These are phyloP conservation scores for Micrastur ruficollis DNA, from an alignment of 2,797 vertebrate species.

Conservation along the genomic window DNA sequence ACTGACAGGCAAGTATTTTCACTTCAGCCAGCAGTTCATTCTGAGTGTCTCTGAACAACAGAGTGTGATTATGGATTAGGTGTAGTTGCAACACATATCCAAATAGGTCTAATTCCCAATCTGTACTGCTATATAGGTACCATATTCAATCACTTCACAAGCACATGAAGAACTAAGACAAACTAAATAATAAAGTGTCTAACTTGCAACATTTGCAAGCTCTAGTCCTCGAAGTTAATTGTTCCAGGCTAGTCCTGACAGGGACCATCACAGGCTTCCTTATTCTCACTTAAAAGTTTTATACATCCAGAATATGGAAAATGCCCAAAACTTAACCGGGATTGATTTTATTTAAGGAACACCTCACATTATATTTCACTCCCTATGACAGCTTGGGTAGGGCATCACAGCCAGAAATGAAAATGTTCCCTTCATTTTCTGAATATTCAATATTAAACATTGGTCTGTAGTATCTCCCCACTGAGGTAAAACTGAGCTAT, in stretches of 20 bases:
- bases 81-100: neutral
- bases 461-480: neutral
- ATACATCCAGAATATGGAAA: neutral
- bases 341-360: neutral
- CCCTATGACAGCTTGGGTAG: neutral
- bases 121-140: neutral
- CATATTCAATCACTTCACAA: neutral
- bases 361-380: neutral
- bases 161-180: neutral
- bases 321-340: rapidly evolving
- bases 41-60: neutral
- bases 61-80: neutral
- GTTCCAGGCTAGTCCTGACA: neutral
- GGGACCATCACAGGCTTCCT: neutral
- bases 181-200: neutral
- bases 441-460: neutral
- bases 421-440: neutral
- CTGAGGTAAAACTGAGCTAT: neutral
- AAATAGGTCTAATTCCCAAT: neutral
- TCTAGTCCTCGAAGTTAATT: neutral
- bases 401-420: neutral
- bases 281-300: neutral
- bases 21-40: neutral
- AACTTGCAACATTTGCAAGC: neutral
- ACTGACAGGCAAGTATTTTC: neutral